Evolutionary conservation across 2,888 invertebrate species (phyloP).

Genomic region (Drosophila anceps): DNA sequence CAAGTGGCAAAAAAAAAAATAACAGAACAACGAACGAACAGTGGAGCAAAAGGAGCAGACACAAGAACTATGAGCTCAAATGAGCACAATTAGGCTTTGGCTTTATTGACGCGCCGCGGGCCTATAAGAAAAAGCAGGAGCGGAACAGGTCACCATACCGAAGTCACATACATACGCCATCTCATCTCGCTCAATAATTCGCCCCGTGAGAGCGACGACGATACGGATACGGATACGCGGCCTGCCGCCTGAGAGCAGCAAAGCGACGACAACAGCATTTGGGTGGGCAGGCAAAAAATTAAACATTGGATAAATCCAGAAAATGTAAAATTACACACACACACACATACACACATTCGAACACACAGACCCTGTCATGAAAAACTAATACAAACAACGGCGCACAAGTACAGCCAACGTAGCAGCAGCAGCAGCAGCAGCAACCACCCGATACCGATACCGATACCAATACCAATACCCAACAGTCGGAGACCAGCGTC

Average conservation of each 20-base stretch:
- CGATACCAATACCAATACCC: slow-evolving; percentile 63
- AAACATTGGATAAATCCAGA: slow-evolving; percentile 78
- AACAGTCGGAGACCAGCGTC: slow-evolving; percentile 52
- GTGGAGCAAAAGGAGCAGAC: slow-evolving; percentile 51
- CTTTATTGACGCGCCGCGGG: slow-evolving; percentile 71
- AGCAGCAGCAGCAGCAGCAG: slow-evolving; percentile 48
- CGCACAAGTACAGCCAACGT: slow-evolving; percentile 76
- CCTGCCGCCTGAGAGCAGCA: slow-evolving; percentile 28
- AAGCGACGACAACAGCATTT: slow-evolving; percentile 47
- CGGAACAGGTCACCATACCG: slow-evolving; percentile 71
- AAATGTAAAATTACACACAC: slow-evolving; percentile 74
- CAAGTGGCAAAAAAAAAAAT: slow-evolving; percentile 40
- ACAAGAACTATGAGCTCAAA: slow-evolving; percentile 61
- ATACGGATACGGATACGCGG: slow-evolving; percentile 43
- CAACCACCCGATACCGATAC: slow-evolving; percentile 59
- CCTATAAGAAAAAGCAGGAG: slow-evolving; percentile 46
- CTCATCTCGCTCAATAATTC: slow-evolving; percentile 69
- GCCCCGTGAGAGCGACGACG: slow-evolving; percentile 54
- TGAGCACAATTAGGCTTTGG: slow-evolving; percentile 79
- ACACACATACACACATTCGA: slow-evolving; percentile 37
- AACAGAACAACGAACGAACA: slow-evolving; percentile 38
- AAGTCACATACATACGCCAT: slow-evolving; percentile 65
- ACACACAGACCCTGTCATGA: slow-evolving; percentile 52
- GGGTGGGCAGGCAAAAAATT: slow-evolving; percentile 77
- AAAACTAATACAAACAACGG: slow-evolving; percentile 64